Evolutionary conservation across 2,113 vertebrate species (phyloP), one percentile per base, ranked within the genome.

Genomic region (Phalacrocorax aristotelis): DNA sequence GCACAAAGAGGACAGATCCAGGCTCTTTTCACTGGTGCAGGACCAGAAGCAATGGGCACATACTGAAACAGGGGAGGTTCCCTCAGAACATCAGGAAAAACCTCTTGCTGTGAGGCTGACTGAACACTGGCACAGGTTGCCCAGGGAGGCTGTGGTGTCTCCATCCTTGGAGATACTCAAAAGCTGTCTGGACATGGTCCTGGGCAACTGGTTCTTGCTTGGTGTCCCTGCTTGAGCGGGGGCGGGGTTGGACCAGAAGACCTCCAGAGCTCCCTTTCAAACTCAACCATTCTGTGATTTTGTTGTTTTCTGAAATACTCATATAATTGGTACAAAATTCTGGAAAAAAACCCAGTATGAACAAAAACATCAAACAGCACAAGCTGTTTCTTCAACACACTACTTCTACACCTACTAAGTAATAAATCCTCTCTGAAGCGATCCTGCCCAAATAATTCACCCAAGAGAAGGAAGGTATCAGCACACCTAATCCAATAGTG

Each of bases 231-330:
- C 27, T 34, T 27, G 5, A 70, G 51, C 21, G n/a, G 11, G 3
- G 42, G 10, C 2, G 3, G 0, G 0, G 0, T 7, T 60, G 27
- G 15, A 52, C 7, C 10, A 65, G 22, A 14, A 40, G 74, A 55
- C 10, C 11, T 69, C 19, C 5, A 13, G 44, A 48, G 7, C 6
- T 57, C 16, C 29, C 10, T 55, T 65, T 49, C 36, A 65, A 38
- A 34, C 2, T 14, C 32, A 64, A 14, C 10, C 6, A 19, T 60
- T 64, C n/a, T 51, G 13, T 72, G 54, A 48, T 61, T 48, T 23
- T 2, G 7, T 40, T 18, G 40, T 54, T 82, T 30, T 78, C 49
- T 44, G 34, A 84, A 91, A 83, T 51, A 88, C 21, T 42, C 44
- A n/a, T 13, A 30, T 9, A 54, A 6, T 29, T 75, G 14, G 5